phyloP scores from a whole-genome alignment of 2,888 invertebrate species.

The Hedychridium roseum region DNA sequence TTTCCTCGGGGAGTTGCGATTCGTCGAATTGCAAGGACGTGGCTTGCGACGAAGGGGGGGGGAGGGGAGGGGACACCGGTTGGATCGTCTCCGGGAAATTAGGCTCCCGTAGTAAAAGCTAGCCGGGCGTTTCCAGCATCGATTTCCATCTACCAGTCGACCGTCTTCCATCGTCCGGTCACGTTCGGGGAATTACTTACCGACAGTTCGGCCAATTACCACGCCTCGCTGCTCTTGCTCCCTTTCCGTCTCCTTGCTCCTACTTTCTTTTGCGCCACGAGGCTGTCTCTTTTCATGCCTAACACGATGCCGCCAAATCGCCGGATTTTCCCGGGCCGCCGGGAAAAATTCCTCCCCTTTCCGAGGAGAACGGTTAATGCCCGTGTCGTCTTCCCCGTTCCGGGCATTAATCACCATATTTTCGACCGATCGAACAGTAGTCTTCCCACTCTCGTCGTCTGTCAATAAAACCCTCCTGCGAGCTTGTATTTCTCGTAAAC shows the following conservation, averaged over 20 bases:
- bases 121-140: constrained; percentile 28
- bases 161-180: constrained; percentile 29
- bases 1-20: too few relatives aligned
- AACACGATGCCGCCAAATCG: not conserved
- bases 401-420: too few relatives aligned
- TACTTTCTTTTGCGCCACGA: constrained; percentile 9
- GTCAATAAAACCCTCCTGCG: too few relatives aligned
- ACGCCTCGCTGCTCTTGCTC: constrained; percentile 26
- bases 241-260: constrained; percentile 7
- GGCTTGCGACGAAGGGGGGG: not conserved
- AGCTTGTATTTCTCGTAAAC: too few relatives aligned
- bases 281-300: not conserved
- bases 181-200: constrained; percentile 38
- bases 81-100: too few relatives aligned
- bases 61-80: constrained; percentile 1
- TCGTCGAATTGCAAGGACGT: too few relatives aligned
- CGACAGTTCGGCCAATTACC: constrained; percentile 37
- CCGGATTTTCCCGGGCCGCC: not conserved
- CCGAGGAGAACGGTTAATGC: too few relatives aligned
- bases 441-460: too few relatives aligned
- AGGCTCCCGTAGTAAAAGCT: constrained; percentile 29
- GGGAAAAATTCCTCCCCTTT: too few relatives aligned
- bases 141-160: constrained; percentile 33
- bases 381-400: too few relatives aligned
- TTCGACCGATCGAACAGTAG: too few relatives aligned